These are phyloP conservation scores for Conus ventricosus DNA, from an alignment of 1,140 invertebrate species.

Conservation along the genomic window DNA sequence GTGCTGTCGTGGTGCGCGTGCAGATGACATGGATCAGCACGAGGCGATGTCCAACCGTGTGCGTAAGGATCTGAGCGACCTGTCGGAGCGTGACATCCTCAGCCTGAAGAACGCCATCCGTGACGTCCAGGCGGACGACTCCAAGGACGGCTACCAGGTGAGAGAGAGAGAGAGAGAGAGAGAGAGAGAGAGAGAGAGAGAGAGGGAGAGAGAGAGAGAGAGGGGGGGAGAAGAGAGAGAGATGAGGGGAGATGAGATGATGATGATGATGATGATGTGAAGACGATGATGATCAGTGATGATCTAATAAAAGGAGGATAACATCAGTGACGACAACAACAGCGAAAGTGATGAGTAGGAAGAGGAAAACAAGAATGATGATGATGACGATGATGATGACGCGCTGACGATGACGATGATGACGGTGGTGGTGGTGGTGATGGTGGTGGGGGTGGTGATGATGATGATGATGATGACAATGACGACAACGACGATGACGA, in stretches of 20 bases:
- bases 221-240: neutral
- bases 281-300: neutral
- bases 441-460: no score
- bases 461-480: no score
- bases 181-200: neutral
- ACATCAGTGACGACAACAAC: neutral
- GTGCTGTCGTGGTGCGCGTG: no score
- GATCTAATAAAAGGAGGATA: no score
- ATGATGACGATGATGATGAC: neutral
- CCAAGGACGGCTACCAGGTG: conserved; percentile 40
- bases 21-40: neutral
- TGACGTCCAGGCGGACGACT: conserved; percentile 35
- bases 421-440: no score
- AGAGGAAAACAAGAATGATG: neutral
- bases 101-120: conserved; percentile 38
- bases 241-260: no score
- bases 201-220: neutral
- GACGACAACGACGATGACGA: no score
- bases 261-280: neutral
- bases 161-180: neutral
- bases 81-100: conserved; percentile 32
- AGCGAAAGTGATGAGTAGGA: neutral
- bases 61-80: conserved; percentile 40
- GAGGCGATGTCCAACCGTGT: conserved; percentile 30
- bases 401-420: no score